phyloP scores from a whole-genome alignment of 2,113 vertebrate species.

The Stegastes partitus region DNA sequence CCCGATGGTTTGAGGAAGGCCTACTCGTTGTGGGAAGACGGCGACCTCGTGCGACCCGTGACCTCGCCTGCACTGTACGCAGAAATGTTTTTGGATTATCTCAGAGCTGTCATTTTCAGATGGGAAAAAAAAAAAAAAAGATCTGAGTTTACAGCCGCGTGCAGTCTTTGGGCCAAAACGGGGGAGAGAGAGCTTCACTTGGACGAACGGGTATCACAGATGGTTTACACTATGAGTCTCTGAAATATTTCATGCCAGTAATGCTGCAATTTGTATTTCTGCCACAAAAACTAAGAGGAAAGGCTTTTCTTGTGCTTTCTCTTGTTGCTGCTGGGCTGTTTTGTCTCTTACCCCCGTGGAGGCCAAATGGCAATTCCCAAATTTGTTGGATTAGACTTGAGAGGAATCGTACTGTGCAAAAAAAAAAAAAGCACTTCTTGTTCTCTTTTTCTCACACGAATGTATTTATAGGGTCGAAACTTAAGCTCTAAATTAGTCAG shows the following conservation, averaged over 20 bases:
- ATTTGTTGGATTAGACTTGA: no score
- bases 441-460: no score
- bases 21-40: slow-evolving; percentile 4
- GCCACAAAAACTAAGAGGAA: no score
- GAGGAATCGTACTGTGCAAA: background rate
- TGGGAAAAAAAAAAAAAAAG: slow-evolving; percentile 19
- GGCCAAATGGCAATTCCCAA: no score
- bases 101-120: slow-evolving; percentile 8
- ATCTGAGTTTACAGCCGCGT: slow-evolving; percentile 13
- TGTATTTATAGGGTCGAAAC: no score
- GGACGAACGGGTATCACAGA: background rate
- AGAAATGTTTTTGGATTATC: slow-evolving; percentile 13
- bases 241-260: no score
- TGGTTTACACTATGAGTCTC: background rate
- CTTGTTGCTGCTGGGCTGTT: no score
- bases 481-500: no score
- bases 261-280: no score
- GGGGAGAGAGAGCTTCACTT: background rate
- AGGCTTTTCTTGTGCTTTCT: no score
- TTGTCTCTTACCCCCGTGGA: no score
- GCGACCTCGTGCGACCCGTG: slow-evolving; percentile 12
- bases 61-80: background rate
- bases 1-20: background rate
- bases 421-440: background rate
- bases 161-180: background rate